Base-by-base conservation (phyloP, 2,113 vertebrate genomes). In the Varanus komodoensis region DNA sequence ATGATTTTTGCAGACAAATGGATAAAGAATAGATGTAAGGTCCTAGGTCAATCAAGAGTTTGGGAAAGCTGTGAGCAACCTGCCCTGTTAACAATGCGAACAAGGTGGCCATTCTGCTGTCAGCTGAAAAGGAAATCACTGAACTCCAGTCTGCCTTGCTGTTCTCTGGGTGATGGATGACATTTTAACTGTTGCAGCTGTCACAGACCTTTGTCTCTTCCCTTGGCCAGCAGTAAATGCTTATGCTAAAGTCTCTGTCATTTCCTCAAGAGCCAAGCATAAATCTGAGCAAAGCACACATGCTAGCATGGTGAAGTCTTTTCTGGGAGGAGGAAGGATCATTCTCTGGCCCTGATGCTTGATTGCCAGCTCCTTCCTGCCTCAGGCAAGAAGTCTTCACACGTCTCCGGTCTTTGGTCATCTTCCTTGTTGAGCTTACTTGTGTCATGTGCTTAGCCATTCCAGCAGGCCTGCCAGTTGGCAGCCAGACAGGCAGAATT, bases 231-330 rank as follows among this genome's bases (percentile, higher is more conserved):
- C 29, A 61, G 50, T 34, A 87, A 74, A n/a, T 44, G 68, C 68
- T 50, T 73, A 12, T 64, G 78, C 29, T 25, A 61, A 73, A 67
- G 15, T 7, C 67, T 21, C 54, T 29, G 12, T 34, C 38, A n/a
- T 38, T 80, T 82, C 78, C 23, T 86, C 54, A 69, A 82, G 69
- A 64, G 29, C 9, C 67, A 32, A 88, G 25, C 48, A 87, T 77
- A 73, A 89, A 54, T 88, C 48, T 86, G 54, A 85, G 27, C 89
- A 68, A 84, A 82, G 44, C 68, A 80, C 8, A n/a, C n/a, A 87
- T 87, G 92, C 50, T 88, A 38, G 77, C 84, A 2, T 6, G 82
- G 3, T 82, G 5, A 50, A 11, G n/a, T 34, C 48, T 25, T 69
- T 25, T 23, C 8, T 75, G 27, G 5, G 34, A 8, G 2, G 8